Evolutionary conservation across 1,140 invertebrate species (phyloP), one percentile per base, ranked within the genome.

Genomic region (Pantala flavescens): DNA sequence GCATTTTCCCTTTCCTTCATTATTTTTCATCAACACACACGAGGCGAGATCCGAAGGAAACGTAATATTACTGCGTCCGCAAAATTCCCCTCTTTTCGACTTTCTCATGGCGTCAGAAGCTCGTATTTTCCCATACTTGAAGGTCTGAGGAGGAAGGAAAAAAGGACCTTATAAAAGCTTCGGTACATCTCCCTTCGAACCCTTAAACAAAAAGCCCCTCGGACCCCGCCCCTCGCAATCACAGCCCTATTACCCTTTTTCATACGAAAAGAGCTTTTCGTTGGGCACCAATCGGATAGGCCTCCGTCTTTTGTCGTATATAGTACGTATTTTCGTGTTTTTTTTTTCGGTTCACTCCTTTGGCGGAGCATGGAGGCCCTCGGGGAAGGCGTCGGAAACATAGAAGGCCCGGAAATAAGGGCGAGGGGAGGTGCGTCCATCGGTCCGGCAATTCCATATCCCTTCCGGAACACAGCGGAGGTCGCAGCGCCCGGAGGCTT

Each of bases 211-310:
- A 36, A 36, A 36, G 3, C 28, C 28, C 28, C 9, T 36, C 28
- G 3, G 28, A 36, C 9, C 28, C 28, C 9, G 28, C 49, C 49
- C 49, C 49, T 63, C 49, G n/a, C 49, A 63, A 63, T 63, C 49
- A 63, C 49, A 63, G 12, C 49, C 49, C 49, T 63, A 63, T 63
- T 63, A 63, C 49, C 49, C 49, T 63, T 63, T 63, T 63, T 63
- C 49, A 63, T 63, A 7, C 49, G 49, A 63, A 21, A 49, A 21
- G n/a, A 16, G 49, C 49, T 16, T 21, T 63, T 63, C n/a, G 49
- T 3, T 63, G 49, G 49, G 14, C 49, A 63, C 3, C 49, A 63
- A 63, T 63, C 49, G 49, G 49, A 14, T 1, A 21, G 49, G 49
- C 3, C 49, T 16, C 12, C 49, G 49, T 63, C 49, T 63, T 63